Conservation (phyloP, 2,888 invertebrate genomes). For the Papilio gigon region DNA sequence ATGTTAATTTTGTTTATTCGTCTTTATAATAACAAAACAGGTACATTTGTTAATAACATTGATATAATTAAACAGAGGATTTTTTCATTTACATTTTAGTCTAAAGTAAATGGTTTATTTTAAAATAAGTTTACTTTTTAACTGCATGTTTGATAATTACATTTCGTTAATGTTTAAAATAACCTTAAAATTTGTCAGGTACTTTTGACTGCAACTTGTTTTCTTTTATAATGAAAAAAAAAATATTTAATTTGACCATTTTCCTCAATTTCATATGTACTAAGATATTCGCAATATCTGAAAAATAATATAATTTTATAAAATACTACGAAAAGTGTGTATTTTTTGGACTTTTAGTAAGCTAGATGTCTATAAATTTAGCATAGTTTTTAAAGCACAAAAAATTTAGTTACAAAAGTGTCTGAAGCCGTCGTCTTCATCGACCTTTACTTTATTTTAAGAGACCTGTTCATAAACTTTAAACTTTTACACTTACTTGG, state of each 20-base stretch:
- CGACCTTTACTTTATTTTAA: slow-evolving; percentile 7
- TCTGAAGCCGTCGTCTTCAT: neutral
- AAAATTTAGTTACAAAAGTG: neutral
- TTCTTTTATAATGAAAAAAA: neutral
- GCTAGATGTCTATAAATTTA: neutral
- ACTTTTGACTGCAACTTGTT: neutral
- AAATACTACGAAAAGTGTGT: neutral
- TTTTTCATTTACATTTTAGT: no score
- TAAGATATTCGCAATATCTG: neutral
- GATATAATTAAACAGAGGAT: no score
- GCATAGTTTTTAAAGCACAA: neutral
- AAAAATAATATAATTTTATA: neutral
- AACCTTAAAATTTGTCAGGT: neutral
- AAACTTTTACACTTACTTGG: slow-evolving; percentile 11
- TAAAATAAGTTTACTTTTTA: neutral
- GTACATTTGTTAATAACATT: no score
- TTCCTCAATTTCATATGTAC: neutral
- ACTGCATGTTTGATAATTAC: neutral
- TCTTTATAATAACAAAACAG: no score
- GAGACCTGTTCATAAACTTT: slow-evolving; percentile 11
- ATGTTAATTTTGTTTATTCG: neutral
- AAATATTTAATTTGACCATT: neutral
- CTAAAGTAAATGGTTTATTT: neutral
- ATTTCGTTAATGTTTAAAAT: neutral
- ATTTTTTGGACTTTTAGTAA: neutral